These are phyloP conservation scores for Perca flavescens DNA, from an alignment of 2,113 vertebrate species.

Conservation along the genomic window DNA sequence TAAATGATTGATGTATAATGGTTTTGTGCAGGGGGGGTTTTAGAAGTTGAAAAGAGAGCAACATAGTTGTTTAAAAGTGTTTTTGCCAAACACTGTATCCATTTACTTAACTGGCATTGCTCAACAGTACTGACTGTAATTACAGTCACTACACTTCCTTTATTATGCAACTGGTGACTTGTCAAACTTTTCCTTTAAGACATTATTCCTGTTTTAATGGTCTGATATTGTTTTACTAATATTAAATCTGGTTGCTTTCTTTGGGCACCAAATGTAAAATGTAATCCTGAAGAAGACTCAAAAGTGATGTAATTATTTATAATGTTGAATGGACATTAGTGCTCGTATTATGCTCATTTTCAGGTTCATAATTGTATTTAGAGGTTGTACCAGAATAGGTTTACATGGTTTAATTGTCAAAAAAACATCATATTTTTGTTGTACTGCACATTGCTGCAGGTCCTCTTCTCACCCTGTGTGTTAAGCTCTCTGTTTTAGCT, in stretches of 20 bases:
- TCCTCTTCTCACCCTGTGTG: too few relatives aligned
- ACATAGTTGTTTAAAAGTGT: background rate
- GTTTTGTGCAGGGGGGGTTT: background rate
- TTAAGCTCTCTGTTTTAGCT: too few relatives aligned
- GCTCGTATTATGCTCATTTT: too few relatives aligned
- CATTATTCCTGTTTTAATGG: too few relatives aligned
- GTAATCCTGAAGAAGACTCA: background rate
- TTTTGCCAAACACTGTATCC: background rate
- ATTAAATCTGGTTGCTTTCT: background rate
- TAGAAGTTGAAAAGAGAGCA: background rate
- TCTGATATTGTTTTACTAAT: background rate
- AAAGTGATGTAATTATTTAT: background rate
- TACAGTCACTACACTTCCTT: constrained; percentile 40
- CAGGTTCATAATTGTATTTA: too few relatives aligned
- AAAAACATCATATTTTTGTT: too few relatives aligned
- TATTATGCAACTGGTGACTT: constrained; percentile 28
- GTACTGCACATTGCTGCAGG: too few relatives aligned
- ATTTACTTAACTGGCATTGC: constrained; percentile 30
- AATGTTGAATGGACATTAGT: background rate
- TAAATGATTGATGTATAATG: background rate
- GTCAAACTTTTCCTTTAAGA: too few relatives aligned
- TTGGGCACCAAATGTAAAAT: background rate
- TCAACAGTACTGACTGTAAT: constrained; percentile 23
- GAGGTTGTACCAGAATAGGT: too few relatives aligned
- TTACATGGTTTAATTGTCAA: too few relatives aligned